Conservation (phyloP, 2,113 vertebrate species). For the Cricetomys ansorgei region DNA sequence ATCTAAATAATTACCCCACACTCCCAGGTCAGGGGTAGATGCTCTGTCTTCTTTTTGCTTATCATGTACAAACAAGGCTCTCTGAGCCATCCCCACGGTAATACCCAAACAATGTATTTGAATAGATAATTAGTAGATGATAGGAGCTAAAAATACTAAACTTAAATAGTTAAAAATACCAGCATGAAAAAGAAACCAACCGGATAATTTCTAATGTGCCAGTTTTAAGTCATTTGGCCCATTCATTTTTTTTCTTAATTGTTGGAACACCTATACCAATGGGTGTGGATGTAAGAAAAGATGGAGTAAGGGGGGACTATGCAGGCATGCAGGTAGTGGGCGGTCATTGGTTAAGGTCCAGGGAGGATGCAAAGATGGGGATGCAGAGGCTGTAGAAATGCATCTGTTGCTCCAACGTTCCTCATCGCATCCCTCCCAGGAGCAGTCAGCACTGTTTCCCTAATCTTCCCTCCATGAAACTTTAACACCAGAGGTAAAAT, state of each 20-base stretch:
- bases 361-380: not conserved
- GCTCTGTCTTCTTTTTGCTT: not conserved
- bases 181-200: not conserved
- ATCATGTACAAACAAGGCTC: not conserved
- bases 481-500: not conserved
- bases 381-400: not conserved
- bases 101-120: not conserved
- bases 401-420: not conserved
- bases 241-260: not conserved
- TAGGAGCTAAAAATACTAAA: not conserved
- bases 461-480: not conserved
- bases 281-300: not conserved
- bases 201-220: not conserved
- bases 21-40: not conserved
- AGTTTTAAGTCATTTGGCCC: not conserved
- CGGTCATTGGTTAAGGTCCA: not conserved
- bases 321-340: accelerated
- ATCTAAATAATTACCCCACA: not conserved
- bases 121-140: not conserved
- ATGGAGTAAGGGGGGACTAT: not conserved
- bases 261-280: not conserved
- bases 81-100: not conserved
- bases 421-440: not conserved
- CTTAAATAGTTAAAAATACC: not conserved
- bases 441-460: not conserved